Conservation (phyloP, 2,888 invertebrate genomes). For the Melieria omissa region DNA sequence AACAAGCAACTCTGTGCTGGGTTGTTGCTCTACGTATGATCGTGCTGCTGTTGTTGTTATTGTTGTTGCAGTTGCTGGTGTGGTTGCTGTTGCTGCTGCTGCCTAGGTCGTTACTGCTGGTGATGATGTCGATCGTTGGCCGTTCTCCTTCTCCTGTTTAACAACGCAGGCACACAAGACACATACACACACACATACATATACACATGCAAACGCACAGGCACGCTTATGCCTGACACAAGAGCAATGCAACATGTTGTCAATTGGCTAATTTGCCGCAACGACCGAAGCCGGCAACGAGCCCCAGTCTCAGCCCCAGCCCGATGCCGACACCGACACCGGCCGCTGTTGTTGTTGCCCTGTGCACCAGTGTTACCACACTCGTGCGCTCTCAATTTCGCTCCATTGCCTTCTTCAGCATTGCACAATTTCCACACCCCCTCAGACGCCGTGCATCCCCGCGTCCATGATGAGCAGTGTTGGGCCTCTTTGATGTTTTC, state of each 20-base stretch:
- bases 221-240: background rate
- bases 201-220: too few species aligned
- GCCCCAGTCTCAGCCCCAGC: conserved; percentile 7
- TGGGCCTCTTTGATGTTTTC: background rate
- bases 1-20: conserved; percentile 2
- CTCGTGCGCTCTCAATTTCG: background rate
- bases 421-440: background rate
- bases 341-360: conserved; percentile 1
- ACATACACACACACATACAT: too few species aligned
- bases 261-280: conserved; percentile 41
- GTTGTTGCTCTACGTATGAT: background rate
- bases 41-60: conserved; percentile 7
- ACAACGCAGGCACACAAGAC: too few species aligned
- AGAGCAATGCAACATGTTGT: conserved; percentile 28
- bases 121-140: too few species aligned
- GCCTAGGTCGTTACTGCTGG: background rate
- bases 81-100: conserved; percentile 1
- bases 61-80: conserved; percentile 10
- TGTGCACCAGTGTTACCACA: background rate
- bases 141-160: too few species aligned
- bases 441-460: background rate
- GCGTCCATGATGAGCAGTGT: background rate
- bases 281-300: conserved; percentile 41
- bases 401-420: background rate
- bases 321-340: background rate